Conservation (phyloP, 2,797 vertebrate genomes). For the Sphaeramia orbicularis region DNA sequence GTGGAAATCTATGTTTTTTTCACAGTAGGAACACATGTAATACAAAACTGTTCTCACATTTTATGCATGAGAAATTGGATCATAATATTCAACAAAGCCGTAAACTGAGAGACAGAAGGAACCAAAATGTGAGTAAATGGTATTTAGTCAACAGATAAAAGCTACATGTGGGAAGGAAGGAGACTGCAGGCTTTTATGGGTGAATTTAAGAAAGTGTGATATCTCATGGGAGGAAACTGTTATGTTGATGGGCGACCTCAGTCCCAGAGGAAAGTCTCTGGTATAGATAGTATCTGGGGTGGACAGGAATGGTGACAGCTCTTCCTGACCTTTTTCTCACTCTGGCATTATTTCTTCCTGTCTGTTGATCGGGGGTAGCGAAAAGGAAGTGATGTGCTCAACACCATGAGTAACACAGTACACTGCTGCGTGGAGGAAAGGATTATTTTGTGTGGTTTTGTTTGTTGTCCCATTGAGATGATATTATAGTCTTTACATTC, state of each 20-base stretch:
- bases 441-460: background rate
- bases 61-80: background rate
- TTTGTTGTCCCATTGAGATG: background rate
- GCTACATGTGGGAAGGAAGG: conserved; percentile 21
- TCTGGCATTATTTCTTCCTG: conserved; percentile 66
- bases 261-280: conserved; percentile 67
- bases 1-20: too few relatives aligned
- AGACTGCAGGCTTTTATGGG: conserved; percentile 41
- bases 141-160: conserved; percentile 12
- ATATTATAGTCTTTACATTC: background rate
- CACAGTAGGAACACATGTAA: too few relatives aligned
- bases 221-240: conserved; percentile 69
- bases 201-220: conserved; percentile 72
- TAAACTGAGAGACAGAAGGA: conserved; percentile 7
- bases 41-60: too few relatives aligned
- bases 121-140: background rate
- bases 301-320: conserved; percentile 71
- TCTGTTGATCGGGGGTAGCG: conserved; percentile 56
- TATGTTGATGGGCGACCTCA: conserved; percentile 72
- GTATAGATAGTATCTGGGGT: conserved; percentile 68
- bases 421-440: conserved; percentile 1
- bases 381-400: conserved; percentile 49
- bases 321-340: conserved; percentile 77
- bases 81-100: conserved; percentile 2
- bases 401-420: conserved; percentile 20